phyloP scores from a whole-genome alignment of 2,797 vertebrate species.

The Echiichthys vipera region DNA sequence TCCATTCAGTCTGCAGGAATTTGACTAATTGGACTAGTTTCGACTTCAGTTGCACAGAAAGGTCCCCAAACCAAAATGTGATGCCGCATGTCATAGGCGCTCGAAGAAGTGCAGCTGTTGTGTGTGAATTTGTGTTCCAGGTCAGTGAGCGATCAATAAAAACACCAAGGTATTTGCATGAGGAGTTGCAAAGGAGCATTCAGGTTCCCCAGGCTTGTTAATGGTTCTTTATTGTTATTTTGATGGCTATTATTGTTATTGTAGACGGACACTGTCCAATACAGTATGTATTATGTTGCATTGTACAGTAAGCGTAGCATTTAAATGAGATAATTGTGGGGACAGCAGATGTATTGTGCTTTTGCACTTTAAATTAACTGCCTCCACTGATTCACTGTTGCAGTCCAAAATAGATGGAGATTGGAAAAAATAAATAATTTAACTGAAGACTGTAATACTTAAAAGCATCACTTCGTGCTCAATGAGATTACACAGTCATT shows the following conservation, averaged over 20 bases:
- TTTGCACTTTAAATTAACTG: background rate
- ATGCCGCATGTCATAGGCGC: too few relatives aligned
- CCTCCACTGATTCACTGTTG: background rate
- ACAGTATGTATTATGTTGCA: background rate
- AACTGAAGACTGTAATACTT: background rate
- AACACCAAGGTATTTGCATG: too few relatives aligned
- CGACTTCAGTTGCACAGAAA: too few relatives aligned
- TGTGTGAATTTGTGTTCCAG: too few relatives aligned
- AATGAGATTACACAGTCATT: constrained; percentile 33
- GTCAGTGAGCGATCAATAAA: too few relatives aligned
- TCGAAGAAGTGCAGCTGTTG: too few relatives aligned
- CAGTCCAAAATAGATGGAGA: background rate
- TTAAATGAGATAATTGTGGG: constrained; percentile 1
- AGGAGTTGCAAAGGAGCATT: background rate
- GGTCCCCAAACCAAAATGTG: too few relatives aligned
- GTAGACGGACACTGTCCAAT: background rate
- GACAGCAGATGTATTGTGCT: background rate
- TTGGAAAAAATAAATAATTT: background rate
- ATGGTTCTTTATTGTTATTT: background rate
- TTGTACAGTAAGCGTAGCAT: background rate
- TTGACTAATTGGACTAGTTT: too few relatives aligned
- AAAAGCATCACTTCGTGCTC: constrained; percentile 31
- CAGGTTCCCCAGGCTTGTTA: background rate
- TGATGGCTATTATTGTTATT: background rate
- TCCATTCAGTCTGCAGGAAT: too few relatives aligned